Conservation (phyloP, 23 tunicate species). For the Aplidium turbinatum region DNA sequence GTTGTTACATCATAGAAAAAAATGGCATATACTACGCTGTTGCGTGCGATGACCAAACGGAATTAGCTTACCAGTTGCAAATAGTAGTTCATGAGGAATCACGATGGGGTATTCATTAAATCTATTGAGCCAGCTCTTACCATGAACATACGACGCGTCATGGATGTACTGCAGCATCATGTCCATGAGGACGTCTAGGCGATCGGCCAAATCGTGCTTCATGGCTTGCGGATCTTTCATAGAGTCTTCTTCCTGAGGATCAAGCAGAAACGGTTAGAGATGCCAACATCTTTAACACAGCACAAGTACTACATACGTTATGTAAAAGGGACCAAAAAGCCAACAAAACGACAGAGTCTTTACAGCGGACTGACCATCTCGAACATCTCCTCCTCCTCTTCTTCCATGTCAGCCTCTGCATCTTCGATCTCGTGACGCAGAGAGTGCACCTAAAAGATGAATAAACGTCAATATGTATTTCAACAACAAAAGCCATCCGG, state of each 20-base stretch:
- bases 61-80: too few relatives aligned
- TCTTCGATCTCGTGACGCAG: constrained; percentile 47
- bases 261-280: neutral
- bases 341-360: neutral
- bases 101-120: too few relatives aligned
- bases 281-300: too few relatives aligned
- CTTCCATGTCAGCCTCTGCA: constrained; percentile 14
- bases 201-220: constrained; percentile 48
- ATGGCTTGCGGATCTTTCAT: too few relatives aligned
- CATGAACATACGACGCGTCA: constrained; percentile 41
- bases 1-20: too few relatives aligned
- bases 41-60: too few relatives aligned
- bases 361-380: constrained; percentile 26
- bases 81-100: too few relatives aligned
- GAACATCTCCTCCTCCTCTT: constrained; percentile 40
- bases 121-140: too few relatives aligned
- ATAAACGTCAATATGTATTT: too few relatives aligned
- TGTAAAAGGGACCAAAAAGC: neutral
- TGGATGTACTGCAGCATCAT: constrained; percentile 44
- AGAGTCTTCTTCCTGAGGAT: constrained; percentile 50
- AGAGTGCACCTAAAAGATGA: constrained; percentile 27
- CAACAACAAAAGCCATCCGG: too few relatives aligned
- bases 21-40: too few relatives aligned
- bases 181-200: constrained; percentile 41
- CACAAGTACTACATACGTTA: too few relatives aligned